A percentile compares a stretch with the other conserved stretches of the same genome.
These are phyloP conservation scores for Sardina pilchardus DNA, from an alignment of 2,113 vertebrate species.

Conservation along the genomic window DNA sequence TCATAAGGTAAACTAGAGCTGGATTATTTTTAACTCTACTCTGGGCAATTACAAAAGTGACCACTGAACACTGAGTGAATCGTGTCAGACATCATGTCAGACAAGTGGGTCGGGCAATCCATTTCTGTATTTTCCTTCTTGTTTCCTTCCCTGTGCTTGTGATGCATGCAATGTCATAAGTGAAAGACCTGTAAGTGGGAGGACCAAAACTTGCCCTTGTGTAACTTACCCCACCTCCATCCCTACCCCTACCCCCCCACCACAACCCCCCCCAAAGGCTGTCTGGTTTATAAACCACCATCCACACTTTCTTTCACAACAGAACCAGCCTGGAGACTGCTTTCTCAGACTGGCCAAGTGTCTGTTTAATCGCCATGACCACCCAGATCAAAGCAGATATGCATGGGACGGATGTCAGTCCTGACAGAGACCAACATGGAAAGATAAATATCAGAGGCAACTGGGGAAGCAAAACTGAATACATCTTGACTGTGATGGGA, in stretches of 20 bases:
- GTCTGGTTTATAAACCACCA: not conserved
- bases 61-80: no score
- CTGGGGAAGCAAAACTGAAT: conserved; percentile 17
- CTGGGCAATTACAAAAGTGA: no score
- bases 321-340: not conserved
- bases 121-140: no score
- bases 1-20: no score
- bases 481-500: conserved; percentile 31
- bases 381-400: not conserved
- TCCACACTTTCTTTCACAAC: not conserved
- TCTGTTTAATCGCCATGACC: not conserved
- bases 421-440: not conserved
- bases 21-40: no score
- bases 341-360: not conserved
- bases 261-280: not conserved
- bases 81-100: no score
- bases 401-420: not conserved
- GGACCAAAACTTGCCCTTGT: not conserved
- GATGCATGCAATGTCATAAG: no score
- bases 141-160: no score
- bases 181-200: not conserved
- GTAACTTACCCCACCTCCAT: not conserved
- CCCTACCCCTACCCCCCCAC: not conserved
- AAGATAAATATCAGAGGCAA: not conserved
- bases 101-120: no score